These are phyloP conservation scores for Autographa pulchrina DNA, from an alignment of 2,888 invertebrate species.

Conservation along the genomic window DNA sequence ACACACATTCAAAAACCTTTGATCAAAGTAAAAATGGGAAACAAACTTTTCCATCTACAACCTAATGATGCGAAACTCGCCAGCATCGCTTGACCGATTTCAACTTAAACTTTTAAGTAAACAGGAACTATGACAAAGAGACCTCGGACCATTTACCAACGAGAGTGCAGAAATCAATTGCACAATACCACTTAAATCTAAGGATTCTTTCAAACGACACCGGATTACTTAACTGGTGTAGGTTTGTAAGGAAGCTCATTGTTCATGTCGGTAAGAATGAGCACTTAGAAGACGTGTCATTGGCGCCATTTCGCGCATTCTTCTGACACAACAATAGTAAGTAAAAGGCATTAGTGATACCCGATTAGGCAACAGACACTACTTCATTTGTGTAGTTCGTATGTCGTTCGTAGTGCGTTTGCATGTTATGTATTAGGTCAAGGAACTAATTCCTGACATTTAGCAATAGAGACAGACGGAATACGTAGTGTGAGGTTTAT, in stretches of 20 bases:
- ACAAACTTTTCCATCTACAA: constrained; percentile 6
- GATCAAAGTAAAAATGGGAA: constrained; percentile 16
- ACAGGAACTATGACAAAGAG: constrained; percentile 41
- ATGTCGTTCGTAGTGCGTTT: constrained; percentile 3
- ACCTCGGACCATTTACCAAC: constrained; percentile 36
- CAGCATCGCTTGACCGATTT: constrained; percentile 2
- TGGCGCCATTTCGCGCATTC: constrained; percentile 24
- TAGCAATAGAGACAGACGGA: background rate
- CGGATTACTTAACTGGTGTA: constrained; percentile 34
- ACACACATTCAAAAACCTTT: background rate
- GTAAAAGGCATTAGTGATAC: constrained; percentile 53
- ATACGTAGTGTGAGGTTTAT: no score
- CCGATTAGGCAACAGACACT: constrained; percentile 39
- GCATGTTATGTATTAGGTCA: background rate
- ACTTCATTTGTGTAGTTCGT: constrained; percentile 11
- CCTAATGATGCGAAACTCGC: background rate
- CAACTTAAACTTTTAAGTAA: constrained; percentile 36
- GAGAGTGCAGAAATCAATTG: constrained; percentile 44
- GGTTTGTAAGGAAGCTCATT: constrained; percentile 44
- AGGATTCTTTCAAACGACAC: constrained; percentile 35
- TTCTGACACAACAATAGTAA: constrained; percentile 50
- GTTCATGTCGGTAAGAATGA: constrained; percentile 40
- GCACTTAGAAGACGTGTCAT: constrained; percentile 50
- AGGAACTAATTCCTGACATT: background rate
- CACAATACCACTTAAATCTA: constrained; percentile 38